Evolutionary conservation across 2,113 vertebrate species (phyloP).

Genomic region (Campylomormyrus tamandua): DNA sequence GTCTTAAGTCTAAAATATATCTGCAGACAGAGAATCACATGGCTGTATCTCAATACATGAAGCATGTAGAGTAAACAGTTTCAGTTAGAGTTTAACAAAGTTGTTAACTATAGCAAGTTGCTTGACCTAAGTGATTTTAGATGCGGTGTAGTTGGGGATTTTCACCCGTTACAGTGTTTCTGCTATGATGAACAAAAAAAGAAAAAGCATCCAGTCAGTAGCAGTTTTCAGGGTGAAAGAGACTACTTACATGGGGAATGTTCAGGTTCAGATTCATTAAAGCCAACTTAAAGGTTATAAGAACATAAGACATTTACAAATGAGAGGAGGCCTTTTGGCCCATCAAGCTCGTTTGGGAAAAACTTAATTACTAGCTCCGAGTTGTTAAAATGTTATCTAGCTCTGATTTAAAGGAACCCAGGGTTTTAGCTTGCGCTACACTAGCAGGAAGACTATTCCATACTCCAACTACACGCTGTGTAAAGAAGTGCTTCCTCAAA

Average conservation of each 20-base stretch:
- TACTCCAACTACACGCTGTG: too few species aligned
- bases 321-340: too few species aligned
- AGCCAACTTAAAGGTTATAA: neutral
- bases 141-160: neutral
- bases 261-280: neutral
- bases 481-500: too few species aligned
- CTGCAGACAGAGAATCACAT: neutral
- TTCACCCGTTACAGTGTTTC: neutral
- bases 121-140: neutral
- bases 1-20: conserved; percentile 25
- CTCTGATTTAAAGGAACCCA: too few species aligned
- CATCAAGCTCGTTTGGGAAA: too few species aligned
- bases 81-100: neutral
- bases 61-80: neutral
- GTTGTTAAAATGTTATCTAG: too few species aligned
- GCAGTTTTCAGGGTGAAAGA: neutral
- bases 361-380: too few species aligned
- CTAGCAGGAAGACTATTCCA: too few species aligned
- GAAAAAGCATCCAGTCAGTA: neutral
- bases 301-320: too few species aligned
- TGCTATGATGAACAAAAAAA: neutral
- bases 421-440: too few species aligned
- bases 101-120: neutral
- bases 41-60: neutral
- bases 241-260: neutral